Conservation (phyloP, 2,797 vertebrate genomes). For the Centropyge bicolor region DNA sequence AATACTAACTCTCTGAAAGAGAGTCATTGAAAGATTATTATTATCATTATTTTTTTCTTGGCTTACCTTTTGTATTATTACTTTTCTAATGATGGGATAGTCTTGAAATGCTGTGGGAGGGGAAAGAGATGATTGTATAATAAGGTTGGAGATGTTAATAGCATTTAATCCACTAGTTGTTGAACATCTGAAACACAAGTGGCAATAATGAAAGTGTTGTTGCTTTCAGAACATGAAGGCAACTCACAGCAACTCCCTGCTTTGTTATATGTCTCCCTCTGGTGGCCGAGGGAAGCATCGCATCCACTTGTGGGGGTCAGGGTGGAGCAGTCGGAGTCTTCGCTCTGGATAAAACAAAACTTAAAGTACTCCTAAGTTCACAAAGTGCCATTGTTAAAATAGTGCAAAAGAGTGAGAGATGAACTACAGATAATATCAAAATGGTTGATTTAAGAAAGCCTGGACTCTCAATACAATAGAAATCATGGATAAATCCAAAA, state of each 20-base stretch:
- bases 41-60: not conserved
- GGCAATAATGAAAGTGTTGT: not conserved
- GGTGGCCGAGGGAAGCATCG: constrained; percentile 65
- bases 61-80: constrained; percentile 75
- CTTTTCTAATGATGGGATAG: constrained; percentile 51
- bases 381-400: constrained; percentile 72
- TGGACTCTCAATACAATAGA: not conserved
- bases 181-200: not conserved
- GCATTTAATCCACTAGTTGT: not conserved
- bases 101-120: constrained; percentile 57
- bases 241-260: constrained; percentile 57
- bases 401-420: constrained; percentile 3
- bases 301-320: constrained; percentile 68
- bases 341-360: constrained; percentile 84
- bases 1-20: not conserved
- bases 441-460: not conserved
- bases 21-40: not conserved
- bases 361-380: constrained; percentile 81
- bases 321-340: constrained; percentile 79
- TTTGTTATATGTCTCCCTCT: constrained; percentile 75
- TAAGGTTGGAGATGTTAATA: not conserved
- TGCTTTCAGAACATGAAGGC: not conserved
- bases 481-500: not conserved
- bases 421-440: constrained; percentile 6
- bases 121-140: not conserved